Conservation (phyloP, 2,113 vertebrate genomes). For the Asarcornis scutulata region DNA sequence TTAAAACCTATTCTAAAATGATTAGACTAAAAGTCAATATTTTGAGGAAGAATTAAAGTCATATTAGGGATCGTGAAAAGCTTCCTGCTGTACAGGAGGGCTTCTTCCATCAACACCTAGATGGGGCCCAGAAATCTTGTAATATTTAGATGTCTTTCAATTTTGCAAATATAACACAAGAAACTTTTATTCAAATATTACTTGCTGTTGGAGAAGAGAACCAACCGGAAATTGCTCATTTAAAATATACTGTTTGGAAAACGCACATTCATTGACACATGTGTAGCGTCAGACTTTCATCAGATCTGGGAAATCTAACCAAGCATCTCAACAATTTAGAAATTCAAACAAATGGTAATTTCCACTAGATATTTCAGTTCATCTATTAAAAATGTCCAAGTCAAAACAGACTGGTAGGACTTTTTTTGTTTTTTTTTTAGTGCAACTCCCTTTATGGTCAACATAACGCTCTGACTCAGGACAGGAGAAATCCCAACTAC, state of each 20-base stretch:
- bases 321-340: neutral
- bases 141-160: neutral
- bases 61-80: neutral
- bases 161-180: neutral
- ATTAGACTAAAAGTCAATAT: neutral
- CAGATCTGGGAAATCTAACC: neutral
- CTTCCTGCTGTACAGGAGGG: neutral
- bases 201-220: neutral
- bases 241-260: neutral
- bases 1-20: constrained; percentile 2
- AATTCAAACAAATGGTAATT: neutral
- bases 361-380: neutral
- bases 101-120: neutral
- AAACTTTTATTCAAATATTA: neutral
- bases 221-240: neutral
- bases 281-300: neutral
- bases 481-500: neutral
- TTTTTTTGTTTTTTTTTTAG: neutral
- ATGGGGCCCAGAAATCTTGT: neutral
- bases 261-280: neutral
- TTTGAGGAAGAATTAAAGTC: neutral
- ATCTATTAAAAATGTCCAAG: neutral
- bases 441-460: neutral
- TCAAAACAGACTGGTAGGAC: neutral
- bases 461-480: neutral